These are phyloP conservation scores for Plecotus auritus DNA, from an alignment of 2,113 vertebrate genomes.

Conservation along the genomic window DNA sequence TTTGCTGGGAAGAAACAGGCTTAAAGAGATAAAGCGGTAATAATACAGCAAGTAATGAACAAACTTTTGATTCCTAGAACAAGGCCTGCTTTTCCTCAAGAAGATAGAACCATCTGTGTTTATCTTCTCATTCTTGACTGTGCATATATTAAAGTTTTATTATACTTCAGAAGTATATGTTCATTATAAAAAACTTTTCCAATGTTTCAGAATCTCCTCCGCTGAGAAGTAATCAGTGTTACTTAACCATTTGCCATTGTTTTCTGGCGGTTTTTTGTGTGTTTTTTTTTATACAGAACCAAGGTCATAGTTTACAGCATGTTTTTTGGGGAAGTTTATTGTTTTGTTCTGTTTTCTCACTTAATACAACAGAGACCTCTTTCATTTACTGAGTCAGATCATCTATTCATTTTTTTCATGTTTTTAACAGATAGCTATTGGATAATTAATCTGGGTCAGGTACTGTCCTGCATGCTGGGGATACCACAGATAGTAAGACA, in stretches of 20 bases:
- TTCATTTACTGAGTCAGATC: not conserved
- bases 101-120: not conserved
- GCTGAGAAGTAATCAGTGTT: not conserved
- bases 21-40: not conserved
- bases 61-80: not conserved
- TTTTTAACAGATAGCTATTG: not conserved
- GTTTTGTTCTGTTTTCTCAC: not conserved
- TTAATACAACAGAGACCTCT: not conserved
- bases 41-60: not conserved
- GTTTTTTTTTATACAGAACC: not conserved
- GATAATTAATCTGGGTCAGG: not conserved
- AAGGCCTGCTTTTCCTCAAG: not conserved
- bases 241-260: conserved; percentile 16
- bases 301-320: not conserved
- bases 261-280: not conserved
- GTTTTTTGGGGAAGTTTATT: not conserved
- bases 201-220: not conserved
- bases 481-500: not conserved
- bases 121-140: not conserved
- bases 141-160: not conserved
- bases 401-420: not conserved
- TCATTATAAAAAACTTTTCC: not conserved
- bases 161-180: not conserved
- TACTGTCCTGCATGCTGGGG: not conserved
- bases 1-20: conserved; percentile 21